These are phyloP conservation scores for Chouioia cunea DNA, from an alignment of 2,888 invertebrate species.

Conservation along the genomic window DNA sequence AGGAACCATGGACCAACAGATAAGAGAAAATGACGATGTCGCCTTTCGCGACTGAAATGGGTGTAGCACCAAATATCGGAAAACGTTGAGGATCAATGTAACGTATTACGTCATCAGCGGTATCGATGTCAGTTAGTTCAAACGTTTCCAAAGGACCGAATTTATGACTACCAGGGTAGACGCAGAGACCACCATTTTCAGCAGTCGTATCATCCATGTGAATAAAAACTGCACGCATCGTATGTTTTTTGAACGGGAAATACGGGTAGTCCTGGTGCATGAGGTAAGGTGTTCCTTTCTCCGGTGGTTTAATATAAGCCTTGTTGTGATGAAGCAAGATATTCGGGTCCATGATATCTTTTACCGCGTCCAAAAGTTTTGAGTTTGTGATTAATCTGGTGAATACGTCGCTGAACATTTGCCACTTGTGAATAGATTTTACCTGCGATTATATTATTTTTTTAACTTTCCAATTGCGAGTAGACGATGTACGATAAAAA, in stretches of 20 bases:
- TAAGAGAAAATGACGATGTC: constrained; percentile 74
- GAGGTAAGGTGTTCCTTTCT: constrained; percentile 73
- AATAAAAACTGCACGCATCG: constrained; percentile 73
- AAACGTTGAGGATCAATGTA: constrained; percentile 70
- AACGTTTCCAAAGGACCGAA: constrained; percentile 69
- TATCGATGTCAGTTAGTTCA: constrained; percentile 58
- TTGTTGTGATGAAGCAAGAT: constrained; percentile 75
- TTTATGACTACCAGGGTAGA: constrained; percentile 74
- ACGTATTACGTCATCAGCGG: constrained; percentile 69
- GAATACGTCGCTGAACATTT: constrained; percentile 72
- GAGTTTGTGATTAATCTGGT: constrained; percentile 69
- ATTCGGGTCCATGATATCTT: constrained; percentile 72
- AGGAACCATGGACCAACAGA: constrained; percentile 73
- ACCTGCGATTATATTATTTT: constrained; percentile 64
- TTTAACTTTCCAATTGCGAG: background rate
- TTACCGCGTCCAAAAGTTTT: constrained; percentile 71
- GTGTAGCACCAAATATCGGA: constrained; percentile 70
- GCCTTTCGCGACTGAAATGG: constrained; percentile 71
- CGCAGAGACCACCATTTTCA: constrained; percentile 73
- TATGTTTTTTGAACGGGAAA: constrained; percentile 73
- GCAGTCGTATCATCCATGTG: constrained; percentile 72
- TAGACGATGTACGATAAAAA: background rate
- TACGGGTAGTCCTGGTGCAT: constrained; percentile 76
- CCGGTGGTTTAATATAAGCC: constrained; percentile 74
- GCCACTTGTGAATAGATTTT: constrained; percentile 74